phyloP scores from a whole-genome alignment of 35 echinoderm and acorn worm species.

The Stichopus chloronotus region DNA sequence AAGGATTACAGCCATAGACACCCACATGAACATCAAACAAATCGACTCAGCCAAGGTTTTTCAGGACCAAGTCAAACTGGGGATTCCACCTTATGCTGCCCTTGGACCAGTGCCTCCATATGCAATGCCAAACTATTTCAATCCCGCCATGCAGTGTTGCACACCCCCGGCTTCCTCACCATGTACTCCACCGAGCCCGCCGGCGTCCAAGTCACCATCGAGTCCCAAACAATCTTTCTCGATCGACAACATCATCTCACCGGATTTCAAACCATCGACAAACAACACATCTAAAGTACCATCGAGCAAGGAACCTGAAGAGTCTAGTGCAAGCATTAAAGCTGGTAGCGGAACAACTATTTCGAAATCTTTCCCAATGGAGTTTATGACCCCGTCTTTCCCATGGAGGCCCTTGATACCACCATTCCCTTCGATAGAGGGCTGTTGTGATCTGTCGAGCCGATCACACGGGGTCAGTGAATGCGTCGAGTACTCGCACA shows the following conservation, averaged over 20 bases:
- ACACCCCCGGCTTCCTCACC: conserved; percentile 62
- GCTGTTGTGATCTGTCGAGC: conserved; percentile 10
- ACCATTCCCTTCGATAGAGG: conserved; percentile 25
- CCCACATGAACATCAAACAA: conserved; percentile 93
- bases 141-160: conserved; percentile 66
- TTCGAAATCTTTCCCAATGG: conserved; percentile 47
- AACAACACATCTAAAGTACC: conserved; percentile 37
- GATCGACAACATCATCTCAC: conserved; percentile 97
- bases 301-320: conserved; percentile 29
- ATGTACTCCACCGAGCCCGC: conserved; percentile 65
- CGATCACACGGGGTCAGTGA: conserved; percentile 29
- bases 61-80: conserved; percentile 97
- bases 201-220: conserved; percentile 78
- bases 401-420: conserved; percentile 36
- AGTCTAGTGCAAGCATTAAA: conserved; percentile 17
- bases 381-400: conserved; percentile 34
- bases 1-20: conserved; percentile 82
- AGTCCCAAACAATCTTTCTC: conserved; percentile 92
- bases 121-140: conserved; percentile 70
- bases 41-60: conserved; percentile 94
- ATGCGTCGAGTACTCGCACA: conserved; percentile 16
- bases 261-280: conserved; percentile 85
- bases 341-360: not conserved
- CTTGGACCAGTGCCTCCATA: conserved; percentile 62
- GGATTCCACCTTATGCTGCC: conserved; percentile 72